These are phyloP conservation scores for Leucoraja erinaceus DNA, from an alignment of 2,113 vertebrate genomes.

Conservation along the genomic window DNA sequence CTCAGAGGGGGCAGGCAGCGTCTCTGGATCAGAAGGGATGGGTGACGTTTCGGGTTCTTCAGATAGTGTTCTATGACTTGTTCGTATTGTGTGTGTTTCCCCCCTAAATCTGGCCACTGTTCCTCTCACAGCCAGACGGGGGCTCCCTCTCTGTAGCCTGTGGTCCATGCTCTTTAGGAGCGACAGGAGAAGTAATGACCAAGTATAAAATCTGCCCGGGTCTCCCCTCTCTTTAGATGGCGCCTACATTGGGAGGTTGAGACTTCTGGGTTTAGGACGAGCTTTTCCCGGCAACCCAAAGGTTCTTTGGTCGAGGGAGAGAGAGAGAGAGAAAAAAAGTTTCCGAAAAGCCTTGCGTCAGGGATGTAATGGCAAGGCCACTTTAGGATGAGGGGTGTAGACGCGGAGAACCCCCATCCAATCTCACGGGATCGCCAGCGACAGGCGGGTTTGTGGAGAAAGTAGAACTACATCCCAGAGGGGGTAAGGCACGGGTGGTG, in stretches of 20 bases:
- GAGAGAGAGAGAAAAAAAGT: background rate
- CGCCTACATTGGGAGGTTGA: background rate
- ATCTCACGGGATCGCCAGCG: background rate
- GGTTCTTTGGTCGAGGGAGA: background rate
- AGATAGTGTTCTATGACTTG: no score
- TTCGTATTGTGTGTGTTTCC: no score
- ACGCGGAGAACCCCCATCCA: background rate
- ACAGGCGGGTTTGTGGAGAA: background rate
- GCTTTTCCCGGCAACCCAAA: background rate
- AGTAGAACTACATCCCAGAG: background rate
- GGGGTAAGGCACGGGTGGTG: background rate
- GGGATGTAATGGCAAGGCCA: background rate
- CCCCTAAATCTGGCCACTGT: background rate
- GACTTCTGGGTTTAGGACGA: background rate
- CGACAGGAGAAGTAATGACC: background rate
- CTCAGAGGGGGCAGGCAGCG: no score
- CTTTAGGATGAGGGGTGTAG: conserved; percentile 14
- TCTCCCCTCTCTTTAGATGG: conserved; percentile 11
- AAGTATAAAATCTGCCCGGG: no score
- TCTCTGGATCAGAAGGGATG: no score
- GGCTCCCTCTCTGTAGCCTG: background rate
- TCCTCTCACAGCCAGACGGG: background rate
- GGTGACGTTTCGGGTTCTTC: no score
- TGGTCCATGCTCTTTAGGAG: background rate
- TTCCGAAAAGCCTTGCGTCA: background rate